Percentiles rank a stretch among this genome's conserved stretches.
These are phyloP conservation scores for Pterocles orientalis DNA, from an alignment of 2,113 vertebrate species.

Conservation along the genomic window DNA sequence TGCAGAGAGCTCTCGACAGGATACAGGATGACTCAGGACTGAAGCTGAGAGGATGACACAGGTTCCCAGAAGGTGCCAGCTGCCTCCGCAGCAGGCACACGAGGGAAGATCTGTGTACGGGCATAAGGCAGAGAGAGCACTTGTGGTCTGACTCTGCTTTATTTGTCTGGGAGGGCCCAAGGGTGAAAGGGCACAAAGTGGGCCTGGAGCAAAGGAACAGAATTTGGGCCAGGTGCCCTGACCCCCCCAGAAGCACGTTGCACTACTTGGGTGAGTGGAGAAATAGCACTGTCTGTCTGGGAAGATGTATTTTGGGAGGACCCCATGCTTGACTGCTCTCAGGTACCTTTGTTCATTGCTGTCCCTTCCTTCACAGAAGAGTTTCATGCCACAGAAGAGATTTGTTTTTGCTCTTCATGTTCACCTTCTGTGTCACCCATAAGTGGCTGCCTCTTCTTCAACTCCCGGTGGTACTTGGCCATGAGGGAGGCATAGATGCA, in stretches of 20 bases:
- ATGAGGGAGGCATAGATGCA: slow-evolving; percentile 98
- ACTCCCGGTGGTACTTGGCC: slow-evolving; percentile 97
- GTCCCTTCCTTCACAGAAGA: slow-evolving; percentile 32
- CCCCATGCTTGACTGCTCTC: slow-evolving; percentile 64
- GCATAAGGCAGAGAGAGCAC: slow-evolving; percentile 64
- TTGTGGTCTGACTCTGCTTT: slow-evolving; percentile 69
- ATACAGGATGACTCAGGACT: not conserved
- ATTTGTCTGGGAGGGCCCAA: slow-evolving; percentile 60
- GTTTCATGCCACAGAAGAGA: slow-evolving; percentile 93
- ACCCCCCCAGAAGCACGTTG: slow-evolving; percentile 54
- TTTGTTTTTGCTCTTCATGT: slow-evolving; percentile 94
- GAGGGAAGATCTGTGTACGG: slow-evolving; percentile 48
- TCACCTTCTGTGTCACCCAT: slow-evolving; percentile 95
- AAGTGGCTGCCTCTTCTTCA: slow-evolving; percentile 95
- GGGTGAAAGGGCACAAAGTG: slow-evolving; percentile 40
- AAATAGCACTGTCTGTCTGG: slow-evolving; percentile 51
- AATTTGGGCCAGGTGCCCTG: slow-evolving; percentile 45
- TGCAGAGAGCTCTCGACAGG: slow-evolving; percentile 4
- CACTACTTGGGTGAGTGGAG: slow-evolving; percentile 59
- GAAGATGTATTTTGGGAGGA: slow-evolving; percentile 34
- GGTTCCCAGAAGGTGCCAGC: slow-evolving; percentile 38
- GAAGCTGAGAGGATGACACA: slow-evolving; percentile 15
- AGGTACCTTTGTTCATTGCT: slow-evolving; percentile 50
- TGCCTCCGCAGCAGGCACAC: slow-evolving; percentile 12
- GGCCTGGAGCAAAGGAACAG: slow-evolving; percentile 30